A percentile compares a stretch with the other conserved stretches of the same genome.
Evolutionary conservation across 2,888 invertebrate genomes (phyloP).

Genomic region (Mesopsocus fuscifrons): DNA sequence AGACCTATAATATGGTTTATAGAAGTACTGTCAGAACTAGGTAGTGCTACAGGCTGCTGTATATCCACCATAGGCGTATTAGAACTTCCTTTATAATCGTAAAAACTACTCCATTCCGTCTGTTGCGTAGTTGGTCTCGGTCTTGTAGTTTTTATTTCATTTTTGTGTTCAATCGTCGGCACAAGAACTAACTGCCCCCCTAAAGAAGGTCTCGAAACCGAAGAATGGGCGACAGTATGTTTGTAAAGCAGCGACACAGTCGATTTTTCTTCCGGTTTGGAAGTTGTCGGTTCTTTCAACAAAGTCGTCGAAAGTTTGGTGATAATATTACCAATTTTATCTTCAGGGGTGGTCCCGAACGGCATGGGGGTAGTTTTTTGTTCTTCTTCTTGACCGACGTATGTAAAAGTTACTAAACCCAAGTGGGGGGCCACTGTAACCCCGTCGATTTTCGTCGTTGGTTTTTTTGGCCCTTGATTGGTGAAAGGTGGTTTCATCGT

Average conservation of each 20-base stretch:
- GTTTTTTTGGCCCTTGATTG: not conserved
- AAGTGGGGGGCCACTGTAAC: not conserved
- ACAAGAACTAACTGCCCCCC: constrained; percentile 24
- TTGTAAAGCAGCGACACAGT: not conserved
- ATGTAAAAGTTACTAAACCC: too few relatives aligned
- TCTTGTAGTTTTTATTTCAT: constrained; percentile 18
- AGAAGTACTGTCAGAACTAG: constrained; percentile 13
- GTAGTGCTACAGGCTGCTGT: too few relatives aligned
- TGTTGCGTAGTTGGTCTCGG: constrained; percentile 12
- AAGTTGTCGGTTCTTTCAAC: constrained; percentile 10
- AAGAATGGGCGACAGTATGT: not conserved
- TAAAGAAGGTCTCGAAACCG: not conserved
- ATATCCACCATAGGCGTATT: not conserved
- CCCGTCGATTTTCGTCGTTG: not conserved
- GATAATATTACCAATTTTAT: not conserved
- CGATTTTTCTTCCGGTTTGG: constrained; percentile 4
- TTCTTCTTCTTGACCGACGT: not conserved
- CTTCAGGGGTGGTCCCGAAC: not conserved
- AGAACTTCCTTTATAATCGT: not conserved
- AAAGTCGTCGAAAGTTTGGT: not conserved
- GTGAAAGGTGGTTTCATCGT: constrained; percentile 5
- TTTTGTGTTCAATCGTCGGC: constrained; percentile 21
- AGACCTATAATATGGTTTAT: constrained; percentile 29
- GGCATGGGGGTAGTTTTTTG: not conserved
- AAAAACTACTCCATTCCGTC: constrained; percentile 12